These are phyloP conservation scores for Pogonus chalceus DNA, from an alignment of 1,140 invertebrate species.

Conservation along the genomic window DNA sequence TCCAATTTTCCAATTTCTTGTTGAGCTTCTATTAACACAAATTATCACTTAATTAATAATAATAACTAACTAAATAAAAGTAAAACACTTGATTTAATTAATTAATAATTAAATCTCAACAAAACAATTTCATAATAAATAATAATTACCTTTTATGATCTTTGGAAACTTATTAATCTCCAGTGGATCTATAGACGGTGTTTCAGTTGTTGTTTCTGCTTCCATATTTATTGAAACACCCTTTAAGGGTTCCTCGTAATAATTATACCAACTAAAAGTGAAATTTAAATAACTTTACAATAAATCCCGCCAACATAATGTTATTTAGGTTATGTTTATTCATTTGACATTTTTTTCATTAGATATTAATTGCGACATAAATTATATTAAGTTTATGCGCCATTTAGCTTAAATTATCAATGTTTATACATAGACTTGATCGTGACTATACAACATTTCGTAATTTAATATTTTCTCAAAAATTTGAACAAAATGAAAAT, in stretches of 20 bases:
- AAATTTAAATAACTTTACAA: not conserved
- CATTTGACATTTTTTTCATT: no score
- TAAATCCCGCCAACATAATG: not conserved
- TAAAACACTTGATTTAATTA: not conserved
- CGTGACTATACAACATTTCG: no score
- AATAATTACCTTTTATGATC: conserved; percentile 48
- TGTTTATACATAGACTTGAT: no score
- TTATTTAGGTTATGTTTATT: not conserved
- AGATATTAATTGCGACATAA: no score
- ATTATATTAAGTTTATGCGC: no score
- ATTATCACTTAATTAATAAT: conserved; percentile 11
- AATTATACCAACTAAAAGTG: not conserved
- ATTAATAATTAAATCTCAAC: not conserved
- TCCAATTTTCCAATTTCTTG: conserved; percentile 62
- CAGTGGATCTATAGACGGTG: conserved; percentile 50
- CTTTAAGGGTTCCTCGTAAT: not conserved
- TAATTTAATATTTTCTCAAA: no score
- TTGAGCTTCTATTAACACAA: conserved; percentile 50
- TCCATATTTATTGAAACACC: conserved; percentile 30
- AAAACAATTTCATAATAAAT: not conserved
- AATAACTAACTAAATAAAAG: conserved; percentile 5
- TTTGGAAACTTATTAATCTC: conserved; percentile 55
- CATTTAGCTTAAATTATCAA: no score
- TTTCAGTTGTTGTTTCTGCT: conserved; percentile 28
- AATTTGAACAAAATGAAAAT: no score